These are phyloP conservation scores for Petrosia ficiformis DNA, from an alignment of 37 sponge, comb jelly and placozoan species.

Conservation along the genomic window DNA sequence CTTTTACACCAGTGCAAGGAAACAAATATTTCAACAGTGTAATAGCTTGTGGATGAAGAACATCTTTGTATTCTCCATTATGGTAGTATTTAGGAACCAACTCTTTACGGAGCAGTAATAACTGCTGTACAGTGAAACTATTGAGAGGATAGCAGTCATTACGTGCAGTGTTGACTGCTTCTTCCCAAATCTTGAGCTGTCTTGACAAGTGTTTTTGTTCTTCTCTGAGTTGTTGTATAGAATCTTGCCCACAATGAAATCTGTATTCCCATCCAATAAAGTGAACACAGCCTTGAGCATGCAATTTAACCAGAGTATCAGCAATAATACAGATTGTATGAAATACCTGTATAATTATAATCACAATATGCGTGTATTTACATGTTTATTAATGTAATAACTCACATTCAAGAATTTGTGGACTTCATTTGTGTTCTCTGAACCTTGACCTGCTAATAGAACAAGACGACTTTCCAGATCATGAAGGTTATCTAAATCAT, in stretches of 20 bases:
- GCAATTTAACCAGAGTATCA: slow-evolving; percentile 19
- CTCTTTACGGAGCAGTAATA: slow-evolving; percentile 42
- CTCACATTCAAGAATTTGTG: slow-evolving; percentile 49
- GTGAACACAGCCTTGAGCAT: slow-evolving; percentile 24
- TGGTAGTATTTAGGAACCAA: slow-evolving; percentile 15
- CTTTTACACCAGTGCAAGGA: neutral
- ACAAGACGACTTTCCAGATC: slow-evolving; percentile 67
- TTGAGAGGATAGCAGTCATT: slow-evolving; percentile 46
- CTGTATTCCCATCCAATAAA: slow-evolving; percentile 31
- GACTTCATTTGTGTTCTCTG: slow-evolving; percentile 34
- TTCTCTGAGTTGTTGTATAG: slow-evolving; percentile 2
- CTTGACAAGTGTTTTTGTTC: slow-evolving; percentile 33
- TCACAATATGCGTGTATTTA: neutral
- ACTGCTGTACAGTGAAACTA: slow-evolving; percentile 62
- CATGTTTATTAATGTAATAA: neutral
- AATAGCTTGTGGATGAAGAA: too few species aligned
- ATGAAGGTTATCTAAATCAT: slow-evolving; percentile 50
- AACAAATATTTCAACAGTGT: neutral
- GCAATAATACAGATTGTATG: slow-evolving; percentile 44
- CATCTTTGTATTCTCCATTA: too few species aligned
- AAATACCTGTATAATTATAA: slow-evolving; percentile 10
- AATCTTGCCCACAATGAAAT: slow-evolving; percentile 9
- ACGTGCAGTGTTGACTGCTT: slow-evolving; percentile 16
- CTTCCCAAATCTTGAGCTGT: slow-evolving; percentile 29
- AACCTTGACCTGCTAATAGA: slow-evolving; percentile 44